phyloP scores from a whole-genome alignment of 2,113 vertebrate genomes.

The Cariama cristata region DNA sequence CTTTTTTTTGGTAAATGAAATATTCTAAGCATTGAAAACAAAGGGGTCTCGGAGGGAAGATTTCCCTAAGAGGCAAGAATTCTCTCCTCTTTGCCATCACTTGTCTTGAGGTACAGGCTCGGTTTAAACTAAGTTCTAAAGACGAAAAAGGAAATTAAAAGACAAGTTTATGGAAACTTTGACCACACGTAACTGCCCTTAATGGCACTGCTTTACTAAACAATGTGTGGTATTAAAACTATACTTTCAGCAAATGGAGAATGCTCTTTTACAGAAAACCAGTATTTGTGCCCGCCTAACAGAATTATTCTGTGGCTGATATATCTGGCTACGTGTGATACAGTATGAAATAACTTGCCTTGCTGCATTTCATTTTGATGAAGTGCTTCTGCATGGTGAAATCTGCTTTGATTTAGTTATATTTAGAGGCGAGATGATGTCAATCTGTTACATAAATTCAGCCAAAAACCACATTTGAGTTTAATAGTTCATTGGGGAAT shows the following conservation, averaged over 20 bases:
- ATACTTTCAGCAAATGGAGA: not conserved
- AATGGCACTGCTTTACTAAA: not conserved
- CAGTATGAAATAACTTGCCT: not conserved
- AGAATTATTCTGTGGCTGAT: not conserved
- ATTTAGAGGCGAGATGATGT: slow-evolving; percentile 53
- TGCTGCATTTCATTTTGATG: not conserved
- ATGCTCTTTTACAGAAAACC: not conserved
- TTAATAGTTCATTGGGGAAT: slow-evolving; percentile 54
- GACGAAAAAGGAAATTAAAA: not conserved
- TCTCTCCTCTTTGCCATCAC: not conserved
- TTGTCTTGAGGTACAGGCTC: not conserved
- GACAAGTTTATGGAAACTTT: not conserved
- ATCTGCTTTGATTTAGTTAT: slow-evolving; percentile 49
- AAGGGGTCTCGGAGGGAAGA: not conserved
- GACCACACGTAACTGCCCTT: not conserved
- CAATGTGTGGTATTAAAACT: not conserved
- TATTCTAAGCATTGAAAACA: not conserved
- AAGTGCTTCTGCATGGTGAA: slow-evolving; percentile 15
- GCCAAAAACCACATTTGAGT: slow-evolving; percentile 53
- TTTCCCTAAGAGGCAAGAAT: not conserved
- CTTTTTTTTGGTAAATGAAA: not conserved
- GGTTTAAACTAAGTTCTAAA: not conserved
- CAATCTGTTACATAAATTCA: slow-evolving; percentile 51
- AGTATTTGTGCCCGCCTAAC: not conserved
- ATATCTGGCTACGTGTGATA: not conserved